Percentiles rank a stretch among this genome's conserved stretches.
Conservation (phyloP, 2,113 vertebrate genomes). For the Eudyptes chrysolophus region DNA sequence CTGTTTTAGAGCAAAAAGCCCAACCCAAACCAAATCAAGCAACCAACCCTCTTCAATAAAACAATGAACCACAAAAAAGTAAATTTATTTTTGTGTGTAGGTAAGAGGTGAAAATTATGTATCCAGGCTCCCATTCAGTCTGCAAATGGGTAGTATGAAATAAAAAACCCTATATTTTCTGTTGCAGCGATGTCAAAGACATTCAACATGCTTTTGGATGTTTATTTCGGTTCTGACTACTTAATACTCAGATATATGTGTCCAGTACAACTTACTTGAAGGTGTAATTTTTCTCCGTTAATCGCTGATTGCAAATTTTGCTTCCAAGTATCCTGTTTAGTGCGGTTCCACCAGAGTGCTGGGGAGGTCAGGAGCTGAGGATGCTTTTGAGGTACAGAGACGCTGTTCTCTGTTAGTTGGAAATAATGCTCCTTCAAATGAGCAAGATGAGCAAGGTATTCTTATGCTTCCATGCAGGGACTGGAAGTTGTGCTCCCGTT, state of each 20-base stretch:
- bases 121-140: background rate
- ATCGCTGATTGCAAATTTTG: background rate
- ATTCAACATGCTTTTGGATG: fast-evolving
- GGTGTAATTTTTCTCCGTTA: background rate
- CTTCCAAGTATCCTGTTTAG: background rate
- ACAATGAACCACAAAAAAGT: background rate
- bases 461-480: background rate
- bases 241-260: background rate
- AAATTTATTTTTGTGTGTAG: background rate
- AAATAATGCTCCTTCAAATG: background rate
- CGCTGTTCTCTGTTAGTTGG: background rate
- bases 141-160: background rate
- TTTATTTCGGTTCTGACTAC: background rate
- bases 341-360: background rate
- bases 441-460: background rate
- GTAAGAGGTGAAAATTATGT: background rate
- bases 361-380: background rate
- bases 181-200: background rate
- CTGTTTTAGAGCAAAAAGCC: background rate
- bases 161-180: background rate
- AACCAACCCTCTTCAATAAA: background rate
- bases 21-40: background rate
- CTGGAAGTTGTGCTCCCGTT: background rate
- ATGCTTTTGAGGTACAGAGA: background rate
- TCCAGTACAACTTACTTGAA: background rate